These are phyloP conservation scores for Malthinus flaveolus DNA, from an alignment of 2,888 invertebrate genomes.

Conservation along the genomic window DNA sequence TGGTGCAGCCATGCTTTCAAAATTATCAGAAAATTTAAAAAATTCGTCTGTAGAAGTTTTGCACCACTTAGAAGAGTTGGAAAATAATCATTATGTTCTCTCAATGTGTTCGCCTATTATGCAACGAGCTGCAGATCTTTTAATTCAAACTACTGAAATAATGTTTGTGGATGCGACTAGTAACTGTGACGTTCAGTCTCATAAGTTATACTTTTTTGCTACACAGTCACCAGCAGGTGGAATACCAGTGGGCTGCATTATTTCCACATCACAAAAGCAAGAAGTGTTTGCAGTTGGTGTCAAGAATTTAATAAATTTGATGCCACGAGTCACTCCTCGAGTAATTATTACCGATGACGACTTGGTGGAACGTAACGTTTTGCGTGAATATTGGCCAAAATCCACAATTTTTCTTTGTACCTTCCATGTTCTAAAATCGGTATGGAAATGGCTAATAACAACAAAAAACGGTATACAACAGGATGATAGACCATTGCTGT, in stretches of 20 bases:
- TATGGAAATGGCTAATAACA: constrained; percentile 6
- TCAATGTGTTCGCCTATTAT: constrained; percentile 23
- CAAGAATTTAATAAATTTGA: background rate
- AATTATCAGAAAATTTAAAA: constrained; percentile 19
- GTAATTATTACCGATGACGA: constrained; percentile 10
- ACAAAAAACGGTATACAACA: background rate
- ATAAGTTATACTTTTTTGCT: constrained; percentile 17
- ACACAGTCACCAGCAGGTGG: constrained; percentile 16
- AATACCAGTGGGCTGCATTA: constrained; percentile 15
- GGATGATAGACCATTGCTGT: no score
- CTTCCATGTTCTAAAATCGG: constrained; percentile 4
- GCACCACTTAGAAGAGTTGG: no score
- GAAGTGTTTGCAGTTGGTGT: background rate
- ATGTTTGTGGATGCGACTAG: constrained; percentile 25
- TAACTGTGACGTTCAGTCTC: constrained; percentile 20
- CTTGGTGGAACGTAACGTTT: background rate
- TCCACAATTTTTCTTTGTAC: background rate
- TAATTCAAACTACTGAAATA: constrained; percentile 16
- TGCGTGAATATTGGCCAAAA: background rate
- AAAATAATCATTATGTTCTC: constrained; percentile 18
- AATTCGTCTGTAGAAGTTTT: no score
- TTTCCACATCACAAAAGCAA: constrained; percentile 10
- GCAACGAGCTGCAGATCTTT: constrained; percentile 15
- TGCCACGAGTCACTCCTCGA: background rate
- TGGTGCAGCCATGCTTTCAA: constrained; percentile 22